phyloP scores from a whole-genome alignment of 2,797 vertebrate genomes.

The Xyrichtys novacula region DNA sequence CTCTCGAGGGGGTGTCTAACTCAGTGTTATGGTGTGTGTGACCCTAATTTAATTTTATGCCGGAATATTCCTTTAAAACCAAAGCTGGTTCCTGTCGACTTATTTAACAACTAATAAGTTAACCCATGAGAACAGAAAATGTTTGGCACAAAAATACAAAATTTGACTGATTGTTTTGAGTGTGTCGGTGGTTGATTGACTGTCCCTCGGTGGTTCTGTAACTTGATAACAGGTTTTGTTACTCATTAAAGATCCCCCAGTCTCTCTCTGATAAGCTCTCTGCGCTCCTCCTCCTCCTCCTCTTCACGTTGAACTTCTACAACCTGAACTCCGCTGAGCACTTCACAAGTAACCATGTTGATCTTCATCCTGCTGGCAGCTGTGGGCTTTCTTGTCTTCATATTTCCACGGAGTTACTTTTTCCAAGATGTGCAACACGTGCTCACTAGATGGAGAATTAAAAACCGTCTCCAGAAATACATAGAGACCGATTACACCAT shows the following conservation, averaged over 20 bases:
- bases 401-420: constrained; percentile 43
- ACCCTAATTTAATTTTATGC: too few relatives aligned
- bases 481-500: constrained; percentile 61
- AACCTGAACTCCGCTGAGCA: too few relatives aligned
- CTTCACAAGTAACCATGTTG: constrained; percentile 19
- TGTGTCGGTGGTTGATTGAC: background rate
- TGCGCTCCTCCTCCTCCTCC: constrained; percentile 6
- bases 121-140: background rate
- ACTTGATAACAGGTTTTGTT: background rate
- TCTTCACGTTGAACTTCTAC: background rate
- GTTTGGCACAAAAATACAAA: too few relatives aligned
- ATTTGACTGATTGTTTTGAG: too few relatives aligned
- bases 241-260: background rate
- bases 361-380: background rate
- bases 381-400: background rate
- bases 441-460: fast-evolving
- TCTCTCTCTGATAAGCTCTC: background rate
- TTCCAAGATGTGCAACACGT: constrained; percentile 49
- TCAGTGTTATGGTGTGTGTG: too few relatives aligned
- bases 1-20: too few relatives aligned
- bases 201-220: background rate
- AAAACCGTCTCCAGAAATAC: background rate
- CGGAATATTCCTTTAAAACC: too few relatives aligned
- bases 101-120: too few relatives aligned
- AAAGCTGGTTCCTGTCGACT: too few relatives aligned